Evolutionary conservation across 2,888 invertebrate genomes (phyloP), one percentile per base, ranked within the genome.

Genomic region (Morpho achilles): DNA sequence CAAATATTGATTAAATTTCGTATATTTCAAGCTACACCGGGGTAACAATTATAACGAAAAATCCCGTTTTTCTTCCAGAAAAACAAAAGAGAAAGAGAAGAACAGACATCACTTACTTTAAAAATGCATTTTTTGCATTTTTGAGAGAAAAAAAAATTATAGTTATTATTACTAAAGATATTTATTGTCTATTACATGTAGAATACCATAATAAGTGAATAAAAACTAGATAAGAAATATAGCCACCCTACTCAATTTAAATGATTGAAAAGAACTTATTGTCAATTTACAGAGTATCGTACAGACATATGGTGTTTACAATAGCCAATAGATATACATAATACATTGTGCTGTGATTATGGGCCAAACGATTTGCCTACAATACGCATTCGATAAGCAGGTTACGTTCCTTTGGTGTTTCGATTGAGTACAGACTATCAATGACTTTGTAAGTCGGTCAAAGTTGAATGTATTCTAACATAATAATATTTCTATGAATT

Each of bases 271-370:
- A 69, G 58, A 60, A 65, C 66, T 68, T 61, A 63, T 64, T 66
- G 64, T 64, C 67, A 66, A 67, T 72, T 66, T 62, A 63, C 50
- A 22, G 63, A 50, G 62, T 64, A 61, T 56, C 59, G 52, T 52
- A 51, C 58, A 59, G 47, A 59, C 50, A 61, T 56, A 62, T 61
- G 59, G 56, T 64, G 57, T 63, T 54, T 49, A 53, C 53, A 59
- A 59, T 59, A 56, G 53, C 55, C 23, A 50, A 58, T 53, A 39
- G 62, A 47, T 39, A 77, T 82, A 75, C 76, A 83, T 84, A 69
- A 82, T 79, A 72, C 70, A 84, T 77, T 39, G 59, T 42, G 10
- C 62, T 59, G 69, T 62, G 60, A 50, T 59, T 54, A 53, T 62
- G 51, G 58, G 54, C 51, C 46, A 54, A 60, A 59, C 55, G 61